These are phyloP conservation scores for Agrotis clavis DNA, from an alignment of 2,888 invertebrate species.

Conservation along the genomic window DNA sequence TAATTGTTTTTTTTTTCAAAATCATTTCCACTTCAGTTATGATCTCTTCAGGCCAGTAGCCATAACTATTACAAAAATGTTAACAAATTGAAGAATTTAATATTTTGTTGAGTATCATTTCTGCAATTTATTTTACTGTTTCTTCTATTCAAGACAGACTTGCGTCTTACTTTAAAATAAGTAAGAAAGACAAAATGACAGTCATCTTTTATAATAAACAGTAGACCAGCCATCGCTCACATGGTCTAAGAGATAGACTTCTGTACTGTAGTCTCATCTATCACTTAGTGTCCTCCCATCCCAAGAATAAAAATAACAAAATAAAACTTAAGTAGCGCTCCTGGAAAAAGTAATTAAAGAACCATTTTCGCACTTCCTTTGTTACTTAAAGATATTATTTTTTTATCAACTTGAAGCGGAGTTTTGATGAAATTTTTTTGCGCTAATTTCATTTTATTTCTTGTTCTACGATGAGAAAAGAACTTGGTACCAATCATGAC, in stretches of 20 bases:
- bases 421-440: constrained; percentile 9
- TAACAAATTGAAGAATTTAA: constrained; percentile 1
- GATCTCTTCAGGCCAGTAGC: background rate
- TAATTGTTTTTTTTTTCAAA: background rate
- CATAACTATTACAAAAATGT: background rate
- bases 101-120: background rate
- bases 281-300: constrained; percentile 43
- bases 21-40: background rate
- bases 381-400: constrained; percentile 17
- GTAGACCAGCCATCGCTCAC: constrained; percentile 27
- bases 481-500: no score
- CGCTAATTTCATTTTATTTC: background rate
- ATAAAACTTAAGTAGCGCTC: constrained; percentile 21
- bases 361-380: constrained; percentile 43
- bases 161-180: constrained; percentile 14
- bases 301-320: constrained; percentile 37
- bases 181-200: constrained; percentile 21
- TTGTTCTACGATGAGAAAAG: background rate
- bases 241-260: constrained; percentile 21
- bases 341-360: constrained; percentile 46
- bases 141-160: background rate
- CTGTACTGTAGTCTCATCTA: constrained; percentile 36
- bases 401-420: constrained; percentile 1
- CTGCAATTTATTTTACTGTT: constrained; percentile 7
- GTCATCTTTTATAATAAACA: constrained; percentile 39